A percentile compares a stretch with the other conserved stretches of the same genome.
phyloP scores from a whole-genome alignment of 2,113 vertebrate species.

The Montifringilla adamsi region DNA sequence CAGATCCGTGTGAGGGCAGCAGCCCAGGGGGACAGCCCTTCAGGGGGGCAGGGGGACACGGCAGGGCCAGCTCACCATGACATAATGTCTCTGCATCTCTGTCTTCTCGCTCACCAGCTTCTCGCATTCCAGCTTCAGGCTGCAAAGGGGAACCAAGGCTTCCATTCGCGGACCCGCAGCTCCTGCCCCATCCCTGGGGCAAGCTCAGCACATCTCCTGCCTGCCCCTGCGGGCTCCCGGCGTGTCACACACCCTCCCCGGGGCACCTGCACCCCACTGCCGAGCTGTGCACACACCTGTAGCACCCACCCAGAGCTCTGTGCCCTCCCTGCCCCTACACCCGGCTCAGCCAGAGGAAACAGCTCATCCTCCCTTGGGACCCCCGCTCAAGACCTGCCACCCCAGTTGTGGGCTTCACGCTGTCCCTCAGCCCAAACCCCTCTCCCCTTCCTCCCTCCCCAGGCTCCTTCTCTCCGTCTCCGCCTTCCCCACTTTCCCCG shows the following conservation, averaged over 20 bases:
- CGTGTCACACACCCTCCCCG: neutral
- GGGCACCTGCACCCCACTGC: neutral
- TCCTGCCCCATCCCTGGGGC: neutral
- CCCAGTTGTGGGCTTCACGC: rapidly evolving
- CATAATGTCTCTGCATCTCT: conserved; percentile 81
- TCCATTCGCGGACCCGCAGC: rapidly evolving
- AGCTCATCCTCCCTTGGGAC: neutral
- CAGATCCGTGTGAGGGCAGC: rapidly evolving
- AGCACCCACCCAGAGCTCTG: neutral
- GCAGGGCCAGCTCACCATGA: conserved; percentile 73
- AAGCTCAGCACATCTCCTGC: neutral
- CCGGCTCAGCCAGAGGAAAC: neutral
- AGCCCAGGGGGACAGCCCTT: neutral
- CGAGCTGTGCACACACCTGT: neutral
- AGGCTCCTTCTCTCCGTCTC: neutral
- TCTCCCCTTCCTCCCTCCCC: neutral
- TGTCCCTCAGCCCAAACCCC: no score
- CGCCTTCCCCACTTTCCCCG: neutral
- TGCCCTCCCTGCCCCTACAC: neutral
- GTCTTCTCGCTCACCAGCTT: conserved; percentile 82
- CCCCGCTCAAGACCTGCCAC: neutral
- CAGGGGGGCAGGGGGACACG: neutral
- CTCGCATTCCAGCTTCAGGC: conserved; percentile 82
- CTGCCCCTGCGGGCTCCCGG: rapidly evolving
- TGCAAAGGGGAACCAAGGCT: neutral